Conservation (phyloP, 2,797 vertebrate species). For the Tokudaia tokunoshimensis region DNA sequence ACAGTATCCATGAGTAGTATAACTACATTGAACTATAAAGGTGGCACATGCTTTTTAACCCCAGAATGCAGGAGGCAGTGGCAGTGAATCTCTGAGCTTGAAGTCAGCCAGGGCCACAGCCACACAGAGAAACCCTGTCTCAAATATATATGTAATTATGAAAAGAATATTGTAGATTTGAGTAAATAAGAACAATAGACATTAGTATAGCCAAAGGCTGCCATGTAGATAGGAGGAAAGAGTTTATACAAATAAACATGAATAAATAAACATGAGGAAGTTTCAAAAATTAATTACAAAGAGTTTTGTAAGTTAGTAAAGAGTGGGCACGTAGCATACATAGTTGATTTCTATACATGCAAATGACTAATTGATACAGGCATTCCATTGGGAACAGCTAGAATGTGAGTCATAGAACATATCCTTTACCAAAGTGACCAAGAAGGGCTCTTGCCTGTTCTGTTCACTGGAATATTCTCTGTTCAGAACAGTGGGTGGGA, state of each 20-base stretch:
- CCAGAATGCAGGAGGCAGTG: no score
- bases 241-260: neutral
- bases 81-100: no score
- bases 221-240: neutral
- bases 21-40: neutral
- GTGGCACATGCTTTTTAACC: no score
- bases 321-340: neutral
- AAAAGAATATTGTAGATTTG: neutral
- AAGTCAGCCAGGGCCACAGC: no score
- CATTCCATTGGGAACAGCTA: neutral
- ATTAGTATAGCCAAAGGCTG: neutral
- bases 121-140: no score
- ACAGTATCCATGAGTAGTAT: neutral
- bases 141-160: neutral
- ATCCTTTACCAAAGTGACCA: neutral
- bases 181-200: neutral
- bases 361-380: neutral
- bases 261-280: neutral
- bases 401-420: neutral
- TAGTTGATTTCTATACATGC: neutral
- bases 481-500: neutral
- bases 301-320: neutral
- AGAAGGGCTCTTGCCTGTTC: no score
- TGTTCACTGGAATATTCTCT: neutral
- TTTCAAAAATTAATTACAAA: conserved; percentile 19